phyloP scores from a whole-genome alignment of 2,797 vertebrate genomes.

The Phataginus tetradactyla region DNA sequence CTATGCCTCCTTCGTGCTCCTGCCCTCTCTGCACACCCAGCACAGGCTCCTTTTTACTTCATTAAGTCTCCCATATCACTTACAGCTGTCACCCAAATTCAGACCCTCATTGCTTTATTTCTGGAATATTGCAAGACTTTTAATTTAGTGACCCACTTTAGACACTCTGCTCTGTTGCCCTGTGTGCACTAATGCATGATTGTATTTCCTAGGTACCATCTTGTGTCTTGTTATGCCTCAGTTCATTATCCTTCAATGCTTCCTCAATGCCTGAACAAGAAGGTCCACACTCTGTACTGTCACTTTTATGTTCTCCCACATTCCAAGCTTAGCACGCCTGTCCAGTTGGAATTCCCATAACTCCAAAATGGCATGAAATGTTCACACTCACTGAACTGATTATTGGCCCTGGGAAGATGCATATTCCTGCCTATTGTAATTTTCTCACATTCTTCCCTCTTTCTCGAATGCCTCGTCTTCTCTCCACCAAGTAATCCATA shows the following conservation, averaged over 20 bases:
- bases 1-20: neutral
- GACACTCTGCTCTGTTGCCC: neutral
- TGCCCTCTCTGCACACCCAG: neutral
- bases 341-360: neutral
- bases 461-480: neutral
- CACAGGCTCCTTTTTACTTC: neutral
- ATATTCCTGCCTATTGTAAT: neutral
- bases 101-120: neutral
- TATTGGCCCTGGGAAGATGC: neutral
- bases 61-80: neutral
- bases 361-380: neutral
- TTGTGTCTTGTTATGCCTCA: neutral
- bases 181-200: no score
- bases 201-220: neutral
- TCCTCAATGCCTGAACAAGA: neutral
- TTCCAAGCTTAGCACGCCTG: neutral
- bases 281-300: neutral
- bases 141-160: neutral
- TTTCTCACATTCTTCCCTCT: neutral
- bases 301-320: neutral
- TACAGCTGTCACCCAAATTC: no score
- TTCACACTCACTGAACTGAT: neutral
- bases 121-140: neutral
- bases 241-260: neutral
- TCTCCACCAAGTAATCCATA: neutral